phyloP scores from a whole-genome alignment of 2,888 invertebrate genomes.

The Mimachlamys varia region DNA sequence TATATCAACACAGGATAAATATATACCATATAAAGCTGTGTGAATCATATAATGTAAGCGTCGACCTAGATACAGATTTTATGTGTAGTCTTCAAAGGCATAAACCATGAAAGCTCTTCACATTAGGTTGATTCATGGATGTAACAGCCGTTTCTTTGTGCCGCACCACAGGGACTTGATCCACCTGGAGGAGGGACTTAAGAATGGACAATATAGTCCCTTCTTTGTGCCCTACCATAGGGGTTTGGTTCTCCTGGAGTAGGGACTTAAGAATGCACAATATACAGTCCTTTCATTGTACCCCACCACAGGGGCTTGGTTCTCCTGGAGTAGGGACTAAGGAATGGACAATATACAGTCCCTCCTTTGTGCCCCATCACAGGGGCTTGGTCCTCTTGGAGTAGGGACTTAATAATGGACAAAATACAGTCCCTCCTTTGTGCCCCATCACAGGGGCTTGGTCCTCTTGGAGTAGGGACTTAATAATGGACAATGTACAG shows the following conservation, averaged over 20 bases:
- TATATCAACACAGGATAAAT: neutral
- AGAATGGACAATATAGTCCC: too few species aligned
- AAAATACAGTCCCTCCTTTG: neutral
- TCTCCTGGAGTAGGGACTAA: neutral
- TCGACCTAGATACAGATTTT: neutral
- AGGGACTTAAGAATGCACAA: neutral
- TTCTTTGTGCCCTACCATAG: constrained; percentile 5
- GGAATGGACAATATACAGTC: neutral
- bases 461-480: too few species aligned
- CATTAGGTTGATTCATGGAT: neutral
- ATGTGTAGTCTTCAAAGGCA: neutral
- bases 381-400: neutral
- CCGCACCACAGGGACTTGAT: neutral
- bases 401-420: neutral
- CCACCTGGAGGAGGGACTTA: neutral
- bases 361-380: neutral
- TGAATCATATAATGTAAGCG: neutral
- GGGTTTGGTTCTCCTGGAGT: neutral
- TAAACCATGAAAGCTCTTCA: neutral
- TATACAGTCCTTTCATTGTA: too few species aligned
- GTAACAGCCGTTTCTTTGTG: neutral
- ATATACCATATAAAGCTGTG: neutral
- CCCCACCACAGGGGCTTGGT: neutral
- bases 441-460: too few species aligned
- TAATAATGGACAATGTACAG: too few species aligned